Percentiles rank a stretch among this genome's conserved stretches.
Conservation (phyloP, 37 sponge, comb jelly and placozoan genomes). For the Axinella damicornis region DNA sequence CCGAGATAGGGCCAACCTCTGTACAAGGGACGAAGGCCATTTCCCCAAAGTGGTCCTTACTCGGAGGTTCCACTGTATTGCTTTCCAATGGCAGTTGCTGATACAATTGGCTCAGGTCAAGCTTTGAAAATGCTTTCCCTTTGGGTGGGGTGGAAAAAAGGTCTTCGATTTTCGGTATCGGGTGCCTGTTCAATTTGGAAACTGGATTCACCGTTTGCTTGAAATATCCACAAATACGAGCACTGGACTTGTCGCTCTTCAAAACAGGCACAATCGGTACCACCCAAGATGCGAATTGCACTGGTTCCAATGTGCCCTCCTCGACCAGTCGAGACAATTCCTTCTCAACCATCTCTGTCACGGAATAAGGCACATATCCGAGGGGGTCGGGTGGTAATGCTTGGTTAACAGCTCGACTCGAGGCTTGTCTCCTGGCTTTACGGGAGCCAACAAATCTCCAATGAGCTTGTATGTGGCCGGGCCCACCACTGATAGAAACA, state of each 20-base stretch:
- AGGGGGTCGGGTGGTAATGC: slow-evolving; percentile 14
- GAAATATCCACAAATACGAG: slow-evolving; percentile 10
- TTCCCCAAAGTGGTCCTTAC: too few relatives aligned
- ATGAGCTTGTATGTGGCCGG: slow-evolving; percentile 13
- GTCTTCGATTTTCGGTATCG: not conserved
- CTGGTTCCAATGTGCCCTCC: slow-evolving; percentile 17
- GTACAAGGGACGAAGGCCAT: too few relatives aligned
- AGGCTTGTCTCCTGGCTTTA: slow-evolving; percentile 13
- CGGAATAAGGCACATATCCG: not conserved
- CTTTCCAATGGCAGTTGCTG: too few relatives aligned
- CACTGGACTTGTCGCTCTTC: slow-evolving; percentile 5
- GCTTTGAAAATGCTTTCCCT: too few relatives aligned
- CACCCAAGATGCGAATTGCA: slow-evolving; percentile 19
- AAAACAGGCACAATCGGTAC: slow-evolving; percentile 3
- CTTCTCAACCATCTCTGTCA: slow-evolving; percentile 8
- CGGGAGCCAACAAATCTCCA: not conserved
- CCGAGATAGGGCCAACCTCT: too few relatives aligned
- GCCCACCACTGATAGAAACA: slow-evolving; percentile 10
- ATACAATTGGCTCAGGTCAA: too few relatives aligned
- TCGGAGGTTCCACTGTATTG: too few relatives aligned
- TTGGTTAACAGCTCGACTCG: slow-evolving; percentile 2
- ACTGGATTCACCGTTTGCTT: slow-evolving; percentile 10
- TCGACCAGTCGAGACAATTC: not conserved
- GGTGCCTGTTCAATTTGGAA: not conserved
- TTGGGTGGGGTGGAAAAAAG: not conserved